These are phyloP conservation scores for Nephotettix cincticeps DNA, from an alignment of 1,140 invertebrate species.

Conservation along the genomic window DNA sequence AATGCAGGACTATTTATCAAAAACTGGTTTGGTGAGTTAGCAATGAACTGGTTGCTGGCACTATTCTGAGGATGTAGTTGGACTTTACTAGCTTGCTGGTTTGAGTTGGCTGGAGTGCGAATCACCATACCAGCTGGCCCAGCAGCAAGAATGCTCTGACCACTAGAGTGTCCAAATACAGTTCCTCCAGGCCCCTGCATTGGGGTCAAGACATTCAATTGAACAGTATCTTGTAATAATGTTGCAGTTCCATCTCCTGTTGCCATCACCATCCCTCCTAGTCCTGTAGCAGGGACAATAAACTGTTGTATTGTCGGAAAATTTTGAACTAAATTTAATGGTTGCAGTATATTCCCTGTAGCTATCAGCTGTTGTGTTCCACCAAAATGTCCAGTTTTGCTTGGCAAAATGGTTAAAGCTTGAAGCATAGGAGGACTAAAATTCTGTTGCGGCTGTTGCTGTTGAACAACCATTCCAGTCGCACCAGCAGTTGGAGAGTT, in stretches of 20 bases:
- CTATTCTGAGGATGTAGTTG: slow-evolving; percentile 31
- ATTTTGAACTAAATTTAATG: slow-evolving; percentile 77
- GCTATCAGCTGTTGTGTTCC: slow-evolving; percentile 40
- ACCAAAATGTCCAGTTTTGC: slow-evolving; percentile 54
- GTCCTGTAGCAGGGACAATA: slow-evolving; percentile 75
- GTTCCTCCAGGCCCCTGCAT: slow-evolving; percentile 59
- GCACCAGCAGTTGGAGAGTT: slow-evolving; percentile 49
- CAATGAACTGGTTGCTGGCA: slow-evolving; percentile 36
- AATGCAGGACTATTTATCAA: slow-evolving; percentile 68
- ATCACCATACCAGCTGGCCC: slow-evolving; percentile 75
- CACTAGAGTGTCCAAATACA: slow-evolving; percentile 53
- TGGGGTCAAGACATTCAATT: slow-evolving; percentile 73
- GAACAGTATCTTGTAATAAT: slow-evolving; percentile 65
- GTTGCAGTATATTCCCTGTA: slow-evolving; percentile 66
- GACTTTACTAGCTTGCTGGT: slow-evolving; percentile 29
- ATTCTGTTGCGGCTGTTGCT: slow-evolving; percentile 39
- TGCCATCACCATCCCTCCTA: slow-evolving; percentile 74
- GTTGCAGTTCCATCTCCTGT: slow-evolving; percentile 63
- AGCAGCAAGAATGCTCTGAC: slow-evolving; percentile 65
- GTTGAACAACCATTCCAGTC: slow-evolving; percentile 38
- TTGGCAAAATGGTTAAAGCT: slow-evolving; percentile 72
- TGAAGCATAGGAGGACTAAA: slow-evolving; percentile 48
- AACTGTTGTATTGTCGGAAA: slow-evolving; percentile 80
- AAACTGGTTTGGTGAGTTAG: slow-evolving; percentile 67
- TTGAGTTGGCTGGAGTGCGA: slow-evolving; percentile 55